Evolutionary conservation across 2,113 vertebrate species (phyloP), one percentile per base, ranked within the genome.

Genomic region (Oreocharis arfaki): DNA sequence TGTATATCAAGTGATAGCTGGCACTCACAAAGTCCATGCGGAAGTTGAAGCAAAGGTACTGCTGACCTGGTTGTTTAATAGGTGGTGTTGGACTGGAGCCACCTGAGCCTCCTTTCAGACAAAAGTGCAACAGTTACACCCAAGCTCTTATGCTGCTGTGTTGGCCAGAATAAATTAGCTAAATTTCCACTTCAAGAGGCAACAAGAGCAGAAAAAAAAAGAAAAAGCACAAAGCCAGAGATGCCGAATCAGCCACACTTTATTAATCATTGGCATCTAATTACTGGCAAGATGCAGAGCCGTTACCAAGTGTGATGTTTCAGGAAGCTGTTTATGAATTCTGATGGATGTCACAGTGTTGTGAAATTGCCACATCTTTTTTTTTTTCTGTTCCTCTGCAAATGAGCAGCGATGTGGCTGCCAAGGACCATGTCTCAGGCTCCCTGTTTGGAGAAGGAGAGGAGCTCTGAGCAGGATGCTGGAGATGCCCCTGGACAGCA

Each of bases 301-400:
- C 42, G 50, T 30, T 76, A 41, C 32, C 52, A 23, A 50, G 55
- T 35, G 49, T 33, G 85, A 76, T 71, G 49, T 65, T 93, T 67
- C 0, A 9, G 65, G 87, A 85, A 95, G 78, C 70, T 93, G 67
- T 53, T 88, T 35, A 20, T 46, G 53, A 78, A 24, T 95, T 69
- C 70, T 95, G 49, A 69, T 53, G 83, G 82, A 84, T 86, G 63
- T n/a, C 49, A 68, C 0, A 0, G 63, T 0, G 0, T 47, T 64
- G 49, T 85, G 82, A 91, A 87, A 57, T 56, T 65, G 23, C 65
- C 67, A 28, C n/a, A 11, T 68, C 11, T 41, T 37, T n/a, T 80
- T 63, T 71, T 53, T 71, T 56, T 37, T 32, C 1, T 84, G 32
- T 79, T 75, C n/a, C 49, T 49, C 27, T 17, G 17, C 44, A 56